Evolutionary conservation across 2,797 vertebrate species (phyloP), one percentile per base, ranked within the genome.

Genomic region (Aplochiton taeniatus): DNA sequence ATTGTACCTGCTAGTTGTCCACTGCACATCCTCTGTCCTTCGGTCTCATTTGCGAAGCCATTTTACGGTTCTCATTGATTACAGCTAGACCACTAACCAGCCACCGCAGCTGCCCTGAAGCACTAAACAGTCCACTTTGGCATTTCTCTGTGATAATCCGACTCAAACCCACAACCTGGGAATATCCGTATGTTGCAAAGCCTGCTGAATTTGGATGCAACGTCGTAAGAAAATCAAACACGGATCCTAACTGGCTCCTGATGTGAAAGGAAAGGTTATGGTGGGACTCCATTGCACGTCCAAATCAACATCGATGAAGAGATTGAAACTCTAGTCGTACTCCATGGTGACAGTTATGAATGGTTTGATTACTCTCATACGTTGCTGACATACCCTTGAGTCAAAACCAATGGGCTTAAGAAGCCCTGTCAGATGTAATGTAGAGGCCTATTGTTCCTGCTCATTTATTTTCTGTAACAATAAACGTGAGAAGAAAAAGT

Each of bases 321-420:
- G 51, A 80, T 59, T 56, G 46, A 59, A 46, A 31, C 18, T 78
- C 82, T 75, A 54, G 63, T 81, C 74, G 73, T 16, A 60, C 75
- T 44, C 65, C 49, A 61, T 78, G 77, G 72, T 73, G 79, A 84
- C 82, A 80, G 61, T 84, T 79, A 85, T 83, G 76, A 81, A 83
- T 69, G 84, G 79, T 85, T 85, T 83, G 80, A 83, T 85, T 72
- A 80, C 66, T 72, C 78, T 87, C 85, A 73, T 78, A 79, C 69
- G 70, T 83, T 76, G 74, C 72, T 83, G 83, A 76, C 86, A 87
- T 85, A 85, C 82, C 72, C 66, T 76, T 83, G 75, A 86, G 82
- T 73, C 79, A 74, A 85, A 86, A 84, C 87, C 84, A 78, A 84
- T 86, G 77, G 63, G 63, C 76, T 84, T 78, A 74, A 82, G 73